Percentiles rank a stretch among this genome's conserved stretches.
phyloP scores from a whole-genome alignment of 64 coral and sea anemone genomes.

The Pachyseris speciosa region DNA sequence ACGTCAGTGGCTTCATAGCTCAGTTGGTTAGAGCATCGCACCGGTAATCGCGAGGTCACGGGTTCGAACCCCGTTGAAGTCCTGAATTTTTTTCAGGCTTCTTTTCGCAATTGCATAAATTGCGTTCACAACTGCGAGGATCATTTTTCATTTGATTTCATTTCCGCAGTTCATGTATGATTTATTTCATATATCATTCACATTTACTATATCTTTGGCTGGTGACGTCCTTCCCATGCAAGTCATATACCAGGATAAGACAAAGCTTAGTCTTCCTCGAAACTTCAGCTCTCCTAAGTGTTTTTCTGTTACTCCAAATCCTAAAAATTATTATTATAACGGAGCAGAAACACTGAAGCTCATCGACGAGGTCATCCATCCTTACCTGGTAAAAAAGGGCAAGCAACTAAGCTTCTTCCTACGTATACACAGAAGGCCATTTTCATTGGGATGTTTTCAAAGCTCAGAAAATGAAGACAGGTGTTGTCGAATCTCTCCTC shows the following conservation, averaged over 20 bases:
- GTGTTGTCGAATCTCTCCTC: constrained; percentile 45
- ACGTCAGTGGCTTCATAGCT: too few relatives aligned
- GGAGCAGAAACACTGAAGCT: constrained; percentile 47
- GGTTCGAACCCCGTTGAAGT: too few relatives aligned
- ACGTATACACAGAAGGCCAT: constrained; percentile 60
- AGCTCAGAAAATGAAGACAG: constrained; percentile 27
- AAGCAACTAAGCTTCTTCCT: constrained; percentile 33
- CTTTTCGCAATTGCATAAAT: too few relatives aligned
- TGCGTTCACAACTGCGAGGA: too few relatives aligned
- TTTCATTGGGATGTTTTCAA: constrained; percentile 58
- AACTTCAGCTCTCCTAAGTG: constrained; percentile 16
- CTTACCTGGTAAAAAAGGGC: constrained; percentile 19
- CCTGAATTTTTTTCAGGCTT: too few relatives aligned
- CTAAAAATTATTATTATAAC: constrained; percentile 47
- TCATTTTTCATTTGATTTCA: too few relatives aligned
- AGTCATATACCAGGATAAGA: constrained; percentile 55
- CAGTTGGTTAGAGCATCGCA: too few relatives aligned
- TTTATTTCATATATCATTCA: too few relatives aligned
- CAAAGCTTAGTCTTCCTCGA: constrained; percentile 34
- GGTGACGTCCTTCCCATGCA: constrained; percentile 56
- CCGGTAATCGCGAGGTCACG: too few relatives aligned
- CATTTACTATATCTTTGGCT: constrained; percentile 32
- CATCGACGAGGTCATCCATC: constrained; percentile 41
- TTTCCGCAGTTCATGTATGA: too few relatives aligned
- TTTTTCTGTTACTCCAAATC: constrained; percentile 29